Evolutionary conservation across 2,113 vertebrate genomes (phyloP).

Genomic region (Cairina moschata): DNA sequence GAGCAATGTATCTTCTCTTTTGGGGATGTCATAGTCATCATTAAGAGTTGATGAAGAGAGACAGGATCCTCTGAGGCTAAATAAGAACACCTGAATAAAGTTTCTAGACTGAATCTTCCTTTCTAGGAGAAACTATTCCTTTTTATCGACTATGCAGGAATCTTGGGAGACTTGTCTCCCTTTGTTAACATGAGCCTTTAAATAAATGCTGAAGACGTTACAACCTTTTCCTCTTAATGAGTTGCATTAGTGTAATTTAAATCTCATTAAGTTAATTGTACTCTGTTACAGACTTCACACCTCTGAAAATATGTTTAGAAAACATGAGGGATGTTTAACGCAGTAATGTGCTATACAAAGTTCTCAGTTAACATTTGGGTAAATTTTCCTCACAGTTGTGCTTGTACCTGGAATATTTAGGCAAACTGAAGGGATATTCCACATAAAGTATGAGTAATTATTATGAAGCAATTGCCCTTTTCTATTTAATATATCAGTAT

Average conservation of each 20-base stretch:
- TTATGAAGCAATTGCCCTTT: neutral
- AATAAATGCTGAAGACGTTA: slow-evolving; percentile 14
- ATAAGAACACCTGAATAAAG: neutral
- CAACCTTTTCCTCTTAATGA: slow-evolving; percentile 39
- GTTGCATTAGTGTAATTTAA: slow-evolving; percentile 47
- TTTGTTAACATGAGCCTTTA: neutral
- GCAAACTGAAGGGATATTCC: neutral
- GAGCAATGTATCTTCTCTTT: neutral
- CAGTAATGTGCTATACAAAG: neutral
- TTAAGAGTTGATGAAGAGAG: neutral
- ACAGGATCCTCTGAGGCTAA: neutral
- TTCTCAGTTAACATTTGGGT: neutral
- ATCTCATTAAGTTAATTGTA: slow-evolving; percentile 56
- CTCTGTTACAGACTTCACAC: neutral
- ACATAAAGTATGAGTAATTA: neutral
- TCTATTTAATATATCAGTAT: neutral
- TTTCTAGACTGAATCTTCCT: neutral
- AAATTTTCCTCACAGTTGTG: slow-evolving; percentile 20
- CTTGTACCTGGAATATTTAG: neutral
- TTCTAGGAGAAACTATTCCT: neutral
- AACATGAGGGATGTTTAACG: slow-evolving; percentile 27
- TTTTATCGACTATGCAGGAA: neutral
- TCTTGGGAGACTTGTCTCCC: neutral
- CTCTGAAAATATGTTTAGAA: slow-evolving; percentile 48
- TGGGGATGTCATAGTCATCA: neutral